These are phyloP conservation scores for Eumerus sabulonum DNA, from an alignment of 2,888 invertebrate species.

Conservation along the genomic window DNA sequence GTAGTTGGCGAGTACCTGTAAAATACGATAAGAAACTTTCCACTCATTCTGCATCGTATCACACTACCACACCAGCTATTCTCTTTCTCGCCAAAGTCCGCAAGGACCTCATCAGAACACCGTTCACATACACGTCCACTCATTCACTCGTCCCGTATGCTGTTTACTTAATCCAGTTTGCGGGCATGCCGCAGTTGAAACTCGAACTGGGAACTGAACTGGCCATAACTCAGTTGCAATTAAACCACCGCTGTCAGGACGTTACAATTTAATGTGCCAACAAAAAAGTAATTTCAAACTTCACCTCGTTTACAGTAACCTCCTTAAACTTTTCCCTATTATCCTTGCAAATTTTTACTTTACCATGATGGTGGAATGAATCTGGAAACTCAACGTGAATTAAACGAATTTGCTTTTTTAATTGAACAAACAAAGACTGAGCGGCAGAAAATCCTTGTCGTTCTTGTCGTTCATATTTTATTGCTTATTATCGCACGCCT, in stretches of 20 bases:
- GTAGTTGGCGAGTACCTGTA: too few species aligned
- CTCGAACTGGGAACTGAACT: background rate
- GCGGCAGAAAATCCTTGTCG: slow-evolving; percentile 28
- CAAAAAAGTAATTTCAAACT: slow-evolving; percentile 58
- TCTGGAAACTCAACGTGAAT: slow-evolving; percentile 33
- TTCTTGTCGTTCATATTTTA: slow-evolving; percentile 44
- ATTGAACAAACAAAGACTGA: slow-evolving; percentile 34
- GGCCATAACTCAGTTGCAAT: background rate
- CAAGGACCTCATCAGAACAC: too few species aligned
- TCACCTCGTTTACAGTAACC: slow-evolving; percentile 31
- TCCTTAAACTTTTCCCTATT: slow-evolving; percentile 12
- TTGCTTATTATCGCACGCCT: slow-evolving; percentile 49
- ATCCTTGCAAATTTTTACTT: slow-evolving; percentile 7
- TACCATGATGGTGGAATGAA: slow-evolving; percentile 32
- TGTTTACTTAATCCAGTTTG: too few species aligned
- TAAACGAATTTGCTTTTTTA: slow-evolving; percentile 56
- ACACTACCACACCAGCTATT: too few species aligned
- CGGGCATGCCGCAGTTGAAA: too few species aligned
- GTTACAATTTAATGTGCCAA: slow-evolving; percentile 9
- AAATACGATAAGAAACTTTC: too few species aligned
- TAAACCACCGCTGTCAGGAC: background rate
- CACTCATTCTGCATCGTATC: too few species aligned
- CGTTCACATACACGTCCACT: too few species aligned
- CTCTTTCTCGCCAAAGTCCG: too few species aligned
- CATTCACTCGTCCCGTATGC: too few species aligned